A percentile compares a stretch with the other conserved stretches of the same genome.
These are phyloP conservation scores for Eunapius fragilis DNA, from an alignment of 37 sponge, comb jelly and placozoan species.

Conservation along the genomic window DNA sequence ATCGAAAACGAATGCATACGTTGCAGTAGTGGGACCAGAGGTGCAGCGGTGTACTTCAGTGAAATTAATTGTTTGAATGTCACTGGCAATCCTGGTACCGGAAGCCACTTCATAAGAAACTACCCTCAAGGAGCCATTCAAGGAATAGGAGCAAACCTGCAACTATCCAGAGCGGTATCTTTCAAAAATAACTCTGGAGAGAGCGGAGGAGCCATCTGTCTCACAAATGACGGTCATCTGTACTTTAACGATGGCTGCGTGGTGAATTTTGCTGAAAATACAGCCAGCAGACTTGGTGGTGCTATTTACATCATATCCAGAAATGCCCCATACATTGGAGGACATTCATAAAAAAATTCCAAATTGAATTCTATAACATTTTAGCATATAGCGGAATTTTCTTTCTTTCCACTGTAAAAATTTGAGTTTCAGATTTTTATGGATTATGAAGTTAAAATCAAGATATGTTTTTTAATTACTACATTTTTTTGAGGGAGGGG, in stretches of 20 bases:
- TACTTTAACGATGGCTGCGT: slow-evolving; percentile 22
- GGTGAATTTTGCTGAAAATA: slow-evolving; percentile 5
- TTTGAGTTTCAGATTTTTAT: no score
- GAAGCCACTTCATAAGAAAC: slow-evolving; percentile 9
- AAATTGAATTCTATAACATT: no score
- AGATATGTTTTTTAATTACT: no score
- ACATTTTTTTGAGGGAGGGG: no score
- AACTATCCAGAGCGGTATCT: slow-evolving; percentile 5
- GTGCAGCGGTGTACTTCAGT: slow-evolving; percentile 20
- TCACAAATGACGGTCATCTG: slow-evolving; percentile 21
- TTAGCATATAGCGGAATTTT: no score
- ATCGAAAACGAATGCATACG: background rate
- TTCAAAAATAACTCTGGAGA: slow-evolving; percentile 24
- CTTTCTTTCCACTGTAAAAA: no score
- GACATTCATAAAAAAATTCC: no score
- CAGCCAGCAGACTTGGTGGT: slow-evolving; percentile 18
- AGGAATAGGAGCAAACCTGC: slow-evolving; percentile 1
- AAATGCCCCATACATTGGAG: no score
- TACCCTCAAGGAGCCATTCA: slow-evolving; percentile 25
- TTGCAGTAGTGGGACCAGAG: background rate
- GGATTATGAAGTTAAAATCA: no score
- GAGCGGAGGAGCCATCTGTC: slow-evolving; percentile 31
- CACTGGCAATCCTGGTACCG: slow-evolving; percentile 6
- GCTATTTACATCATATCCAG: slow-evolving; percentile 50
- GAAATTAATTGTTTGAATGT: slow-evolving; percentile 10